These are phyloP conservation scores for Microtus richardsoni DNA, from an alignment of 2,113 vertebrate genomes.

Conservation along the genomic window DNA sequence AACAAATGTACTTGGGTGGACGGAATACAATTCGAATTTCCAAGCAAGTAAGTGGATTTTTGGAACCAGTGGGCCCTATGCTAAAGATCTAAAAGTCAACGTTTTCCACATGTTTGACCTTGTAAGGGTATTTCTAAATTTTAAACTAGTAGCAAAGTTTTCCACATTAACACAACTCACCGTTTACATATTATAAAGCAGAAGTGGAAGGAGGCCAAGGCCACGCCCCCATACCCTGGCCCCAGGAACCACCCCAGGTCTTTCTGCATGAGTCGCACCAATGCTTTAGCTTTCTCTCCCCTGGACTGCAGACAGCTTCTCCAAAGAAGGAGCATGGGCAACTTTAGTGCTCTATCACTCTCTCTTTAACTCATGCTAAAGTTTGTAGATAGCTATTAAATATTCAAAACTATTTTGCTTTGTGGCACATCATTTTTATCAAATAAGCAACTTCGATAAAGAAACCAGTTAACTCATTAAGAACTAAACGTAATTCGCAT, in stretches of 20 bases:
- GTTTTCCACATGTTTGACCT: neutral
- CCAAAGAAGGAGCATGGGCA: neutral
- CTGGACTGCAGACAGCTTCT: neutral
- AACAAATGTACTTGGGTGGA: neutral
- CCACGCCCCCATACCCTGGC: neutral
- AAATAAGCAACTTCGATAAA: neutral
- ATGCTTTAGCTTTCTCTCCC: neutral
- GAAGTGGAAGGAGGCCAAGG: neutral
- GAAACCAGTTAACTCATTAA: conserved; percentile 19
- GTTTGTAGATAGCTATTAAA: neutral
- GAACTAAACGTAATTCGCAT: neutral
- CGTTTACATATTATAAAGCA: neutral
- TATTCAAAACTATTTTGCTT: conserved; percentile 19
- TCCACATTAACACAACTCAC: neutral
- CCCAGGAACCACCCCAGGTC: neutral
- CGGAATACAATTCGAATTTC: neutral
- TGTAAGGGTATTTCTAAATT: conserved; percentile 12
- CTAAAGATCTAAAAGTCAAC: neutral
- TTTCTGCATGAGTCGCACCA: neutral
- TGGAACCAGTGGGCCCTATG: neutral
- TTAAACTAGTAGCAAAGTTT: neutral
- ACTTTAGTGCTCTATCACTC: neutral
- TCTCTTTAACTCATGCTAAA: neutral
- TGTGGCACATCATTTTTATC: neutral
- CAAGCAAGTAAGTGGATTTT: conserved; percentile 21